phyloP scores from a whole-genome alignment of 2,888 invertebrate genomes.

The Lucinisca nassula region DNA sequence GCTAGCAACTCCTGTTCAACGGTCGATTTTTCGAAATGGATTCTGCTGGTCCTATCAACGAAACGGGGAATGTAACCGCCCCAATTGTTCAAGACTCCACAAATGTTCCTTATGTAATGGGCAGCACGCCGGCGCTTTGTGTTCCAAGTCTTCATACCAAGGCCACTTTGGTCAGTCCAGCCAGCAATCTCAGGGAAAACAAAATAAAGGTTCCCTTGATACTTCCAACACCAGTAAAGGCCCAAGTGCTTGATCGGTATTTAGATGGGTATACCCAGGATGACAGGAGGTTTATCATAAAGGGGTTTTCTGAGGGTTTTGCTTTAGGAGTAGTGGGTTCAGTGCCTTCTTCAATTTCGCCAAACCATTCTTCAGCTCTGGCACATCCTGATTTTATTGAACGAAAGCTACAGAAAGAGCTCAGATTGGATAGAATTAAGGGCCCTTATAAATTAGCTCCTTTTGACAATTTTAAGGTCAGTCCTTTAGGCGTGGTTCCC shows the following conservation, averaged over 20 bases:
- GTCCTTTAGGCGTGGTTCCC: constrained; percentile 55
- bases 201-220: background rate
- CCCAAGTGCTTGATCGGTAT: background rate
- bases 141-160: background rate
- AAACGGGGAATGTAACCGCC: background rate
- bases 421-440: constrained; percentile 12
- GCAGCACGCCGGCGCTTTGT: background rate
- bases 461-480: constrained; percentile 39
- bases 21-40: constrained; percentile 2
- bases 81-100: background rate
- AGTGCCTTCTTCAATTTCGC: background rate
- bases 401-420: constrained; percentile 33
- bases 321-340: background rate
- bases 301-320: constrained; percentile 21
- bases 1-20: background rate
- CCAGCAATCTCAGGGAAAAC: background rate
- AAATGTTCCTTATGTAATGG: constrained; percentile 1
- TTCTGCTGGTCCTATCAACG: constrained; percentile 6
- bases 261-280: background rate
- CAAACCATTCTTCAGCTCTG: background rate
- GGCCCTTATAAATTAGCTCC: constrained; percentile 42
- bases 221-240: background rate
- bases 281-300: background rate
- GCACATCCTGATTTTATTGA: constrained; percentile 13
- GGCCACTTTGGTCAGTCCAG: background rate